phyloP scores from a whole-genome alignment of 2,113 vertebrate genomes.

The Dissostichus mawsoni region DNA sequence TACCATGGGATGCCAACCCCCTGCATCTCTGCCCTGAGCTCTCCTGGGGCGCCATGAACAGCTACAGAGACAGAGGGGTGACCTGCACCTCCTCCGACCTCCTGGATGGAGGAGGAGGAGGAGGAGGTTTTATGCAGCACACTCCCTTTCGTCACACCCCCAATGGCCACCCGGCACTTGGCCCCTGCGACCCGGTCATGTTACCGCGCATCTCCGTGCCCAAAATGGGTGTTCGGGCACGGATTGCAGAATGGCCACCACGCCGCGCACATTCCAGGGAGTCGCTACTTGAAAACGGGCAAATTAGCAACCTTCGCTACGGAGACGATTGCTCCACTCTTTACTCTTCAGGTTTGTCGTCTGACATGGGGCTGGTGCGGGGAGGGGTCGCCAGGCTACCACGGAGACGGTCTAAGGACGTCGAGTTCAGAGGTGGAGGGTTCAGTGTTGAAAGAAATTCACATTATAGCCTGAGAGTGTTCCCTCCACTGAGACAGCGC shows the following conservation, averaged over 20 bases:
- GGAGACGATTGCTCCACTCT: constrained; percentile 45
- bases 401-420: constrained; percentile 86
- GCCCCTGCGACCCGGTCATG: constrained; percentile 69
- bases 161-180: constrained; percentile 76
- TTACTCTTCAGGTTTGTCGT: constrained; percentile 56
- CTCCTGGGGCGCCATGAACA: constrained; percentile 87
- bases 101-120: constrained; percentile 81
- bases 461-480: constrained; percentile 73
- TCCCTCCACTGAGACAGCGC: constrained; percentile 86
- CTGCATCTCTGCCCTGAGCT: constrained; percentile 74
- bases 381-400: constrained; percentile 78
- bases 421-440: constrained; percentile 87
- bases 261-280: constrained; percentile 87
- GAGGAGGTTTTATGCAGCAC: constrained; percentile 65
- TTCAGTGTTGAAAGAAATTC: constrained; percentile 81
- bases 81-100: constrained; percentile 86
- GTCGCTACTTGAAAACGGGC: constrained; percentile 76
- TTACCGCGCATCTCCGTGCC: constrained; percentile 84
- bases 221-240: constrained; percentile 94
- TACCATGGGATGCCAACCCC: constrained; percentile 79
- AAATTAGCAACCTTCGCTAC: constrained; percentile 74
- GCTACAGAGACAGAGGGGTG: constrained; percentile 88
- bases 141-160: constrained; percentile 79
- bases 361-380: constrained; percentile 67
- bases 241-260: constrained; percentile 94